Evolutionary conservation across 1,140 invertebrate genomes (phyloP).

Genomic region (Ips typographus): DNA sequence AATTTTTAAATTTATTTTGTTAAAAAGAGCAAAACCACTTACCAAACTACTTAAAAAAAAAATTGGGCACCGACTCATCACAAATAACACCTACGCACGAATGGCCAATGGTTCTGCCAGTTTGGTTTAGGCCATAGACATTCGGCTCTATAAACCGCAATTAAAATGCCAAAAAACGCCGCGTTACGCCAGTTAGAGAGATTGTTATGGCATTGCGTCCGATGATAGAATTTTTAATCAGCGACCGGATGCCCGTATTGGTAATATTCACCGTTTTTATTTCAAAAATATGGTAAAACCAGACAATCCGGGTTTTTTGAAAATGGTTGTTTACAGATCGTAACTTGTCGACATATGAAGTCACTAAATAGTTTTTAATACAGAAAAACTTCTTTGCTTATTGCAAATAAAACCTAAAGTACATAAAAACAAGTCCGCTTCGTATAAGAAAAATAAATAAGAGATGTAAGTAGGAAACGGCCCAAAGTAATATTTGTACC

Average conservation of each 20-base stretch:
- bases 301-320: neutral
- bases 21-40: neutral
- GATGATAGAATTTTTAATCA: slow-evolving; percentile 34
- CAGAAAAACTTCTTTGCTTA: too few species aligned
- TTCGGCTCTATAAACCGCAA: slow-evolving; percentile 7
- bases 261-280: slow-evolving; percentile 13
- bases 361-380: too few species aligned
- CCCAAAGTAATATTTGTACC: slow-evolving; percentile 16
- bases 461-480: slow-evolving; percentile 4
- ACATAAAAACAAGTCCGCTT: neutral
- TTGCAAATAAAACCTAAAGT: neutral
- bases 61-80: slow-evolving; percentile 3
- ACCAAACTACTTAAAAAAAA: neutral
- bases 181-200: neutral
- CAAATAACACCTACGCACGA: slow-evolving; percentile 21
- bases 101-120: slow-evolving; percentile 11
- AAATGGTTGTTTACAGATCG: slow-evolving; percentile 6
- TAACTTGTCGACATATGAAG: neutral
- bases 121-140: slow-evolving; percentile 1
- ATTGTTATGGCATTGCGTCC: slow-evolving; percentile 9
- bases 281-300: slow-evolving; percentile 7
- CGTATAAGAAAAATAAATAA: slow-evolving; percentile 4
- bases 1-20: too few species aligned
- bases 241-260: slow-evolving; percentile 10
- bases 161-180: slow-evolving; percentile 18